Base-by-base conservation (phyloP, 2,888 invertebrate species). In the Tolmerus cingulatus region DNA sequence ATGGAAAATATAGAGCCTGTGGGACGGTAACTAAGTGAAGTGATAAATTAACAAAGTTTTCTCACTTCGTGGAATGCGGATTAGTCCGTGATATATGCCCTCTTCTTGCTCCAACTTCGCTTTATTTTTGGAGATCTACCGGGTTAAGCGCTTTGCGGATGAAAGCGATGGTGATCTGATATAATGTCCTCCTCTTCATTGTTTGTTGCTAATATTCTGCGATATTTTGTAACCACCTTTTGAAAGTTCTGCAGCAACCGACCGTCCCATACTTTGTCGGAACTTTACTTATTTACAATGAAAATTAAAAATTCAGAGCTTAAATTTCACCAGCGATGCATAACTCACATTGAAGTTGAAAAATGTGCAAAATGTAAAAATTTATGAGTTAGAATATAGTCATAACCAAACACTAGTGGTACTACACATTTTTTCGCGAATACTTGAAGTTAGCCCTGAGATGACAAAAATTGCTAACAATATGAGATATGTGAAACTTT, bases 11-110 rank as follows among this genome's bases (percentile, higher is more conserved):
- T 82, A 82, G 82, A 57, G 82, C 82, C 51, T 82, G 57, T 40
- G 82, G 81, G 57, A 57, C 57, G 82, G 34, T 82, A 34, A 55
- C 82, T 82, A 82, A 82, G 82, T 82, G 82, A 82, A 82, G 82
- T 82, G 82, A 82, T 82, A 82, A 82, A 82, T 82, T 82, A 82
- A 82, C 82, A 82, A 82, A 82, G 82, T 82, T 82, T 82, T 82
- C 82, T 82, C 82, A 82, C 82, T 82, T 82, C 82, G 82, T 82
- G 82, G 82, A 82, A 82, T 82, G 82, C 82, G 82, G 82, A 82
- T 82, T 82, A 82, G 57, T 37, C 82, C 12, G 57, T 82, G 82
- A 82, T 82, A 82, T 82, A 82, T 82, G 82, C 82, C 37, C 66
- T 82, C 37, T 37, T 57, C 57, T 14, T 55, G 82, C 57, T 57